Evolutionary conservation across 1,140 invertebrate species (phyloP).

Genomic region (Tribolium castaneum): DNA sequence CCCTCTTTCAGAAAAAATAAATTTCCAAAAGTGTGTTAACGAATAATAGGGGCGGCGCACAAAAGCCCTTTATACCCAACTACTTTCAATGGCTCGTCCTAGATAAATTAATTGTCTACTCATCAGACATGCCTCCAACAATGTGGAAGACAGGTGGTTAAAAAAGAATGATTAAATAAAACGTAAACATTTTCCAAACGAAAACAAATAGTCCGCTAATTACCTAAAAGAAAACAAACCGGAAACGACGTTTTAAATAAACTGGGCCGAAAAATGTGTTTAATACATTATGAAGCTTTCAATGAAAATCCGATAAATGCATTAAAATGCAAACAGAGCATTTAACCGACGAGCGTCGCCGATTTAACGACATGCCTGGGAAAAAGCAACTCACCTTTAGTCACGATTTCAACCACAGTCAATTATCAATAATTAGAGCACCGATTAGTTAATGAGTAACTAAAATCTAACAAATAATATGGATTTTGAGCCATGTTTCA

Average conservation of each 20-base stretch:
- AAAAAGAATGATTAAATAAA: neutral
- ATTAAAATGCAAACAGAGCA: slow-evolving; percentile 17
- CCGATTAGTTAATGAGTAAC: slow-evolving; percentile 15
- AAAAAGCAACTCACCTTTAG: neutral
- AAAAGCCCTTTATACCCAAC: neutral
- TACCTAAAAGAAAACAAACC: neutral
- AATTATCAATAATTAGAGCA: neutral
- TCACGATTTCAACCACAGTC: neutral
- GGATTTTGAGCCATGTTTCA: slow-evolving; percentile 36
- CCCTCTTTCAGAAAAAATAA: neutral
- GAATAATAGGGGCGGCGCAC: neutral
- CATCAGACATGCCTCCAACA: neutral
- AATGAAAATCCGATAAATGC: slow-evolving; percentile 23
- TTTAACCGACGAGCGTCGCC: neutral
- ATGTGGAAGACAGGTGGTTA: neutral
- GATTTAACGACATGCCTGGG: neutral
- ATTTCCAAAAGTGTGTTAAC: neutral
- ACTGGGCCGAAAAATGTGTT: neutral
- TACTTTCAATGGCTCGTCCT: neutral
- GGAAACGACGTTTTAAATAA: neutral
- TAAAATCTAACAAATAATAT: slow-evolving; percentile 40
- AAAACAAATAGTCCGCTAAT: neutral
- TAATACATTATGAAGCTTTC: neutral
- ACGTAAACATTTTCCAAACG: neutral
- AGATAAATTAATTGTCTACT: slow-evolving; percentile 7